phyloP scores from a whole-genome alignment of 2,797 vertebrate species.

The Lepilemur septentrionalis region DNA sequence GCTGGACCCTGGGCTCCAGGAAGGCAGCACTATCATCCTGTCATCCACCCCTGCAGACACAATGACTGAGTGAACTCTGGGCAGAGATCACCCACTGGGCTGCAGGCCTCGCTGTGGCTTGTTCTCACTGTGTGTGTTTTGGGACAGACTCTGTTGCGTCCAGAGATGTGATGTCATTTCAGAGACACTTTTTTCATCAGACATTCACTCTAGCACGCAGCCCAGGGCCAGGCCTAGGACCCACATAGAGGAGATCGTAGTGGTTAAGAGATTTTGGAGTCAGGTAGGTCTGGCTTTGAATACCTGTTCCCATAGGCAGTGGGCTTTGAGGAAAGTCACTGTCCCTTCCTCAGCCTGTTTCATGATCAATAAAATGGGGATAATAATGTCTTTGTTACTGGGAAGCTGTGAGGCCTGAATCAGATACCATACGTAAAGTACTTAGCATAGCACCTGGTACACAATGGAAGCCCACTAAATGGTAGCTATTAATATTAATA shows the following conservation, averaged over 20 bases:
- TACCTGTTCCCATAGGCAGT: neutral
- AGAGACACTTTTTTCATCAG: neutral
- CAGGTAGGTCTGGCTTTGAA: neutral
- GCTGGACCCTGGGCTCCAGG: neutral
- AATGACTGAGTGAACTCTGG: too few relatives aligned
- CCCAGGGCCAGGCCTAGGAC: neutral
- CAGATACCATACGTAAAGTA: neutral
- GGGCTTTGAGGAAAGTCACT: neutral
- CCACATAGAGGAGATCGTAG: neutral
- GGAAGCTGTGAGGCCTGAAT: neutral
- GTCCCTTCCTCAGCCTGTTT: neutral
- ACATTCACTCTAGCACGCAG: neutral
- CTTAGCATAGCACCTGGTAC: neutral
- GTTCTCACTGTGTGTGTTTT: neutral
- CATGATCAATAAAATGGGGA: neutral
- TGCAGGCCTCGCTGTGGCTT: neutral
- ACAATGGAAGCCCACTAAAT: neutral
- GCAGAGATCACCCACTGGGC: neutral
- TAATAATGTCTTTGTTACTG: neutral
- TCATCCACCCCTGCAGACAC: accelerated
- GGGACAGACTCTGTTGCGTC: accelerated
- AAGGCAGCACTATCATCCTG: neutral
- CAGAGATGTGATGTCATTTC: neutral
- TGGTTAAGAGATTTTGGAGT: neutral
- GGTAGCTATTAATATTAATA: conserved; percentile 60